phyloP scores from a whole-genome alignment of 2,113 vertebrate genomes.

The Neodon shergylaensis region DNA sequence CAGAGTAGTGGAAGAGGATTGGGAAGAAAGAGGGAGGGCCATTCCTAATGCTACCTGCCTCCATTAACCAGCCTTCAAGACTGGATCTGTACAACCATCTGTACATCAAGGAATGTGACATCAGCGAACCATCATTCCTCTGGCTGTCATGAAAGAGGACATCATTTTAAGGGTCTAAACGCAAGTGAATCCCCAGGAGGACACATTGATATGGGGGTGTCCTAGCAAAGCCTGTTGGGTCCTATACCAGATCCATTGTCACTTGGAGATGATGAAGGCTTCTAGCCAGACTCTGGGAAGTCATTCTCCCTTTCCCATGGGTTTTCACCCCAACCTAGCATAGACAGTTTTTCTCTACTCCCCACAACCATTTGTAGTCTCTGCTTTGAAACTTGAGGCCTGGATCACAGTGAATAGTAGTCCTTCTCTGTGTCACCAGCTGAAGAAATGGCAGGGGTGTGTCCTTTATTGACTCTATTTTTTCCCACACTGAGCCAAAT shows the following conservation, averaged over 20 bases:
- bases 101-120: not conserved
- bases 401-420: not conserved
- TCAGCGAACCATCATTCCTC: not conserved
- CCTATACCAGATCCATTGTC: too few relatives aligned
- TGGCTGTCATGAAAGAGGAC: not conserved
- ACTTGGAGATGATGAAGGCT: not conserved
- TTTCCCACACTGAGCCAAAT: not conserved
- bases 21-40: fast-evolving
- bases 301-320: not conserved
- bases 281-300: not conserved
- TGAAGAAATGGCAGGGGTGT: not conserved
- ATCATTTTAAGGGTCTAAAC: not conserved
- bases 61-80: not conserved
- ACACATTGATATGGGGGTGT: not conserved
- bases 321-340: fast-evolving
- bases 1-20: fast-evolving
- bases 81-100: not conserved
- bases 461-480: not conserved
- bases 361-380: not conserved
- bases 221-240: not conserved
- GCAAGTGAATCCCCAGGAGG: not conserved
- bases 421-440: not conserved
- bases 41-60: not conserved
- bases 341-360: not conserved
- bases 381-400: too few relatives aligned